phyloP scores from a whole-genome alignment of 2,888 invertebrate genomes.

The Caenorhabditis panamensis region DNA sequence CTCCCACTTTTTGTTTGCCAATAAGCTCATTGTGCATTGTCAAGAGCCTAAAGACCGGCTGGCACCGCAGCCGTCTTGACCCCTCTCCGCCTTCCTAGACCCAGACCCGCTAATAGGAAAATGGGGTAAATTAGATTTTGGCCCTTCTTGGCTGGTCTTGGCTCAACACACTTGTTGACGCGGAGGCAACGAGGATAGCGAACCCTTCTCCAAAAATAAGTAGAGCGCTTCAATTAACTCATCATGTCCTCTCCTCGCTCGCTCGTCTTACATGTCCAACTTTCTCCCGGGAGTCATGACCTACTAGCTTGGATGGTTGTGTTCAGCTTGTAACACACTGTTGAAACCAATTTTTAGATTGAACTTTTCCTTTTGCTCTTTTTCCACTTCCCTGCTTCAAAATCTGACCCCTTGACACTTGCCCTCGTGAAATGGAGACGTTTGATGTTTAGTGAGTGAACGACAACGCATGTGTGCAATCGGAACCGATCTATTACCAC shows the following conservation, averaged over 20 bases:
- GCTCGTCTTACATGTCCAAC: slow-evolving; percentile 10
- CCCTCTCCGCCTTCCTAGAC: background rate
- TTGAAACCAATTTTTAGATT: too few relatives aligned
- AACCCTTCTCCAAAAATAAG: slow-evolving; percentile 43
- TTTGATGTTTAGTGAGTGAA: slow-evolving; percentile 52
- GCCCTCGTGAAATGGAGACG: slow-evolving; percentile 49
- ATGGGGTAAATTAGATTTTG: slow-evolving; percentile 23
- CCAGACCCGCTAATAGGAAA: slow-evolving; percentile 17
- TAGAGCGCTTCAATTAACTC: slow-evolving; percentile 65
- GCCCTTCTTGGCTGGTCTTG: background rate
- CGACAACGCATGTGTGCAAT: slow-evolving; percentile 57
- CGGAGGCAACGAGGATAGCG: slow-evolving; percentile 1
- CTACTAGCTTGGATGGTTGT: slow-evolving; percentile 3
- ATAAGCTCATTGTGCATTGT: slow-evolving; percentile 43
- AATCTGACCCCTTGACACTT: background rate
- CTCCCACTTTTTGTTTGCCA: slow-evolving; percentile 41
- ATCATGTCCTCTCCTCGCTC: slow-evolving; percentile 20
- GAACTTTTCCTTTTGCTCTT: background rate
- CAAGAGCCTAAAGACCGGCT: slow-evolving; percentile 34
- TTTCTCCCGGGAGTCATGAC: slow-evolving; percentile 23
- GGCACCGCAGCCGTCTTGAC: slow-evolving; percentile 43
- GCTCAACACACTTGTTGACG: slow-evolving; percentile 27
- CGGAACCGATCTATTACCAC: slow-evolving; percentile 62
- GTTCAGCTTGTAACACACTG: too few relatives aligned
- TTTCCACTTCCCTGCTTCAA: background rate